phyloP scores from a whole-genome alignment of 2,888 invertebrate genomes.

The Cyrtodaria siliqua region DNA sequence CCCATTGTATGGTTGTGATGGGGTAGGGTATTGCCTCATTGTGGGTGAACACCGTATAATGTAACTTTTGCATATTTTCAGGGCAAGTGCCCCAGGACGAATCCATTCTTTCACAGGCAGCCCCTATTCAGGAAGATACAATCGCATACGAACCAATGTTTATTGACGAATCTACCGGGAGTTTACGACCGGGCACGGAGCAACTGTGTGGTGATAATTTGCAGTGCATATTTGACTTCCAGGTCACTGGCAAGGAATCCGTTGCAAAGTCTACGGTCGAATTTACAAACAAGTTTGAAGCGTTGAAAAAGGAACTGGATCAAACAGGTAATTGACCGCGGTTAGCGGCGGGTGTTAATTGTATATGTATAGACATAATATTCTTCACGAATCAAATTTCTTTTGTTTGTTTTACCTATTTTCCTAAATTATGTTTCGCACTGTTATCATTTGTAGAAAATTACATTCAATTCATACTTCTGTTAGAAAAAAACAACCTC shows the following conservation, averaged over 20 bases:
- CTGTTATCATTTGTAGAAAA: no score
- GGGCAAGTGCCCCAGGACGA: conserved; percentile 64
- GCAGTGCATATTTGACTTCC: conserved; percentile 76
- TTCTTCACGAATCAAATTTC: no score
- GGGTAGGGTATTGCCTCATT: neutral
- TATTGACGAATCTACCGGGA: conserved; percentile 42
- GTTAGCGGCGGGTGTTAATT: no score
- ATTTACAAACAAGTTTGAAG: conserved; percentile 73
- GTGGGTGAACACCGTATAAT: neutral
- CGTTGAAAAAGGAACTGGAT: conserved; percentile 62
- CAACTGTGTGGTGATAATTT: conserved; percentile 71
- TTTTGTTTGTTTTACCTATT: no score
- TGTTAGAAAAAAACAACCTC: no score
- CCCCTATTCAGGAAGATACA: neutral
- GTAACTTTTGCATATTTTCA: conserved; percentile 45
- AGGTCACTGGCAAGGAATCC: conserved; percentile 71
- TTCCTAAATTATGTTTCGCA: no score
- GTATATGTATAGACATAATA: no score
- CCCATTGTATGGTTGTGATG: no score
- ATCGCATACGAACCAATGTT: conserved; percentile 65
- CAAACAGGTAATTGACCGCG: conserved; percentile 75
- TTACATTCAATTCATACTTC: no score
- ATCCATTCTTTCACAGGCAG: conserved; percentile 52
- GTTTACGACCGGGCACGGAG: conserved; percentile 58
- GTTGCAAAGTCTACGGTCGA: conserved; percentile 72